These are phyloP conservation scores for Zosterops hypoxanthus DNA, from an alignment of 2,113 vertebrate genomes.

Conservation along the genomic window DNA sequence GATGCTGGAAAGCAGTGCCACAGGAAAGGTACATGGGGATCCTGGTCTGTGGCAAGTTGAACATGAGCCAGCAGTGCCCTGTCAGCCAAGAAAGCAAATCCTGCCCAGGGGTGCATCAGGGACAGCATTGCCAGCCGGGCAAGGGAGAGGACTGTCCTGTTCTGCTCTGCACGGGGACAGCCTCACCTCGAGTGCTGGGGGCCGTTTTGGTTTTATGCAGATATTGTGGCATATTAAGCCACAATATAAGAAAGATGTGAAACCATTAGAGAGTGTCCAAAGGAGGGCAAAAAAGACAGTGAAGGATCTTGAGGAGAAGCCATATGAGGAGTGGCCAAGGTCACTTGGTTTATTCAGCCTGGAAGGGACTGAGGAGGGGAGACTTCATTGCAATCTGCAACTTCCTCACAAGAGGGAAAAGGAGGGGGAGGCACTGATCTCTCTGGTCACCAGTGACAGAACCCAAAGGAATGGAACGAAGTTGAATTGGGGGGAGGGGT, in stretches of 20 bases:
- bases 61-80: background rate
- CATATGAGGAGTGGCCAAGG: rapidly evolving
- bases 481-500: too few relatives aligned
- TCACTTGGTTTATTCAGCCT: background rate
- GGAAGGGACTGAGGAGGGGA: background rate
- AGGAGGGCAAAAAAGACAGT: background rate
- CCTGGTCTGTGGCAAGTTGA: too few relatives aligned
- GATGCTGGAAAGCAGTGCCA: background rate
- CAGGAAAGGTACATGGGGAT: rapidly evolving
- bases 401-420: rapidly evolving
- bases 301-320: background rate
- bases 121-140: rapidly evolving
- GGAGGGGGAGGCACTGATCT: background rate
- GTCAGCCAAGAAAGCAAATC: rapidly evolving
- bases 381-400: background rate
- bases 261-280: background rate
- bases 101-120: rapidly evolving
- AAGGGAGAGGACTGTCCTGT: background rate
- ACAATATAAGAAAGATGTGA: background rate
- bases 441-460: background rate
- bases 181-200: rapidly evolving
- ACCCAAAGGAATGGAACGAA: background rate
- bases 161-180: background rate
- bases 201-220: background rate
- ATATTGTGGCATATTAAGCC: background rate